phyloP scores from a whole-genome alignment of 2,888 invertebrate genomes.

The Incurvaria masculella region DNA sequence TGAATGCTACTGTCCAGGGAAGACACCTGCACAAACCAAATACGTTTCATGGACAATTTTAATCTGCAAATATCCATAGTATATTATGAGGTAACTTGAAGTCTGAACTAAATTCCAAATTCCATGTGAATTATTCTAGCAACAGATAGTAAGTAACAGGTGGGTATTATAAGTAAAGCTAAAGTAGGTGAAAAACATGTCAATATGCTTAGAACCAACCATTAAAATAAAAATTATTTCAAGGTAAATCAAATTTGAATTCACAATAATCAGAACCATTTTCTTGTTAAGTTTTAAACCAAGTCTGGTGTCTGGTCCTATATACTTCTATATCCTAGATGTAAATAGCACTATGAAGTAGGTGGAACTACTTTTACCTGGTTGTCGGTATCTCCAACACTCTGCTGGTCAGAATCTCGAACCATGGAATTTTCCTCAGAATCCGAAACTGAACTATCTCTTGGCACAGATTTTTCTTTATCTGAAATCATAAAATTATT shows the following conservation, averaged over 20 bases:
- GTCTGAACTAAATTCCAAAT: background rate
- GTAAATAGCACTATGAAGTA: no score
- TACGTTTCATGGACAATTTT: constrained; percentile 1
- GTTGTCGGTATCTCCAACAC: constrained; percentile 51
- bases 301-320: no score
- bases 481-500: constrained; percentile 21
- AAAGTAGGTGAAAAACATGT: no score
- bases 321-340: no score
- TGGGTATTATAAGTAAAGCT: no score
- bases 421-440: constrained; percentile 52
- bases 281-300: no score
- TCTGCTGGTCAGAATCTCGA: constrained; percentile 46
- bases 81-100: background rate
- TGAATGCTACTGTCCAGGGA: constrained; percentile 50
- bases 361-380: no score
- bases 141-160: constrained; percentile 2
- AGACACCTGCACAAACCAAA: constrained; percentile 31
- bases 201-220: no score
- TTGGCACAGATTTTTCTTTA: constrained; percentile 47
- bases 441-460: constrained; percentile 67
- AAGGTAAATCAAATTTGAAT: no score
- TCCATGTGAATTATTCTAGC: background rate
- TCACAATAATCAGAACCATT: no score
- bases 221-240: no score
- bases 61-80: background rate